Conservation (phyloP, 2,888 invertebrate genomes). For the Orthosia incerta region DNA sequence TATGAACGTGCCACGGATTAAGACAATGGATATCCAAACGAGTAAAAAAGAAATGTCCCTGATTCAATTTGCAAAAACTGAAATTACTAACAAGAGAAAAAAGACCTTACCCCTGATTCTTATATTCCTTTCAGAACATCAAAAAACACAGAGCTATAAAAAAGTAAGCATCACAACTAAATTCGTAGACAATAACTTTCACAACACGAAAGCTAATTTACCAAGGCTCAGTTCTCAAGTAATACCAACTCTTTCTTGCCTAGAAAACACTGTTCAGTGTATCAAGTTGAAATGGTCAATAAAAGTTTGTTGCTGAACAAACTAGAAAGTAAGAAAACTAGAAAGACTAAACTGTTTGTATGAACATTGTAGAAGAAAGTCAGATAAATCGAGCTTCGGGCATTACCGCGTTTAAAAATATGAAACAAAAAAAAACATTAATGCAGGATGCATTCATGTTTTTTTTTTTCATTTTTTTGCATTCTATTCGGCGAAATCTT, state of each 20-base stretch:
- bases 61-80: too few species aligned
- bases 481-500: too few species aligned
- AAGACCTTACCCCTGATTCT: not conserved
- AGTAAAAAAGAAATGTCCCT: too few species aligned
- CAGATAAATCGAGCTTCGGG: not conserved
- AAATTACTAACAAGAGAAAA: too few species aligned
- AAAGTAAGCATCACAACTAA: constrained; percentile 28
- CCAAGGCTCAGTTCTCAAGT: constrained; percentile 33
- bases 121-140: not conserved
- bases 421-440: too few species aligned
- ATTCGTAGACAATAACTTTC: constrained; percentile 35
- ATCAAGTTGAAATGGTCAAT: constrained; percentile 3
- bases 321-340: too few species aligned
- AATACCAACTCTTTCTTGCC: not conserved
- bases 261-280: constrained; percentile 16
- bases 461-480: too few species aligned
- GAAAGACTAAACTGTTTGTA: not conserved
- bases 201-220: constrained; percentile 34
- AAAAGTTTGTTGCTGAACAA: not conserved
- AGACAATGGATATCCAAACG: too few species aligned
- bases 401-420: too few species aligned
- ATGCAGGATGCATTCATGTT: too few species aligned
- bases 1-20: too few species aligned
- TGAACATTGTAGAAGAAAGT: not conserved
- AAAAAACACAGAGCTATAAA: constrained; percentile 6